Percentiles rank a stretch among this genome's conserved stretches.
phyloP scores from a whole-genome alignment of 2,888 invertebrate genomes.

The Leptopilina syphax region DNA sequence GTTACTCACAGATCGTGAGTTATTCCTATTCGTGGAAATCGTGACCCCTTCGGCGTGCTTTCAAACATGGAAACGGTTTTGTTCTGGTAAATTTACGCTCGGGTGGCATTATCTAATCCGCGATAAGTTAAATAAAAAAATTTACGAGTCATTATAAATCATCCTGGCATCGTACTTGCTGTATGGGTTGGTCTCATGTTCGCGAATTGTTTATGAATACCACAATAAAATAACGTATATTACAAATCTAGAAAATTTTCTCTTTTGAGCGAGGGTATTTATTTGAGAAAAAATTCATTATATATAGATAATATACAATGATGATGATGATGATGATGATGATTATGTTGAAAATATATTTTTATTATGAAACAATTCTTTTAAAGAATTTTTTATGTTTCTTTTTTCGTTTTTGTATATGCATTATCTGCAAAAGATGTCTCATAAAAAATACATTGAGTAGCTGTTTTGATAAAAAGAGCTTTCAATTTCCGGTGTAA shows the following conservation, averaged over 20 bases:
- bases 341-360: too few relatives aligned
- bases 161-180: conserved; percentile 56
- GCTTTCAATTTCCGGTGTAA: conserved; percentile 24
- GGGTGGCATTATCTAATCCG: conserved; percentile 68
- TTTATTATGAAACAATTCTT: too few relatives aligned
- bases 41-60: not conserved
- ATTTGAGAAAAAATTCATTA: not conserved
- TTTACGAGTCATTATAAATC: conserved; percentile 72
- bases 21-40: conserved; percentile 22
- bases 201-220: conserved; percentile 66
- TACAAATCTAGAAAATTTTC: conserved; percentile 60
- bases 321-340: too few relatives aligned
- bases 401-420: too few relatives aligned
- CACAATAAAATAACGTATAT: conserved; percentile 69
- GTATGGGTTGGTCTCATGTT: conserved; percentile 51
- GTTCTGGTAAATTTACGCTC: conserved; percentile 63
- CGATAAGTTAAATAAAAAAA: conserved; percentile 67
- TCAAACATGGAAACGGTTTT: conserved; percentile 43
- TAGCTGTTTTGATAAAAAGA: not conserved
- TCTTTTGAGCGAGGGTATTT: not conserved
- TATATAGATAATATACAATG: too few relatives aligned
- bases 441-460: not conserved
- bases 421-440: not conserved
- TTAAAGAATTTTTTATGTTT: too few relatives aligned
- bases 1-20: not conserved